phyloP scores from a whole-genome alignment of 2,888 invertebrate genomes.

The Helleia helle region DNA sequence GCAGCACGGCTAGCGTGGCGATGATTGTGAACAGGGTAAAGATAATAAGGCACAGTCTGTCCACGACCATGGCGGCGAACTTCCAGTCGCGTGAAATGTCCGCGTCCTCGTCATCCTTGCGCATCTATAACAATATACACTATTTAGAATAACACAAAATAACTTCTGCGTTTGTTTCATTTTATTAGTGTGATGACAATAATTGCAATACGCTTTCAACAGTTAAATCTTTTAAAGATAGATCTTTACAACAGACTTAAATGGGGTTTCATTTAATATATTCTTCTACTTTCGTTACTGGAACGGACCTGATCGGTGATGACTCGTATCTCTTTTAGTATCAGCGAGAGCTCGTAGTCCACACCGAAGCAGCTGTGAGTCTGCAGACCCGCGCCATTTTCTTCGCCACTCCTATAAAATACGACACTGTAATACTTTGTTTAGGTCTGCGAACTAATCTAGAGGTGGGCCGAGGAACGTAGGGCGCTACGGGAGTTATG shows the following conservation, averaged over 20 bases:
- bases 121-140: conserved; percentile 76
- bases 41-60: conserved; percentile 99
- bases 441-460: conserved; percentile 52
- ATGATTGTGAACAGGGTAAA: conserved; percentile 99
- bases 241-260: too few species aligned
- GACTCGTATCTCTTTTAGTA: conserved; percentile 94
- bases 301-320: conserved; percentile 88
- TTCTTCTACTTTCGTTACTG: too few species aligned
- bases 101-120: conserved; percentile 94
- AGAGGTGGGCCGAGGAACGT: conserved; percentile 63
- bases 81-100: conserved; percentile 99
- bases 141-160: background rate
- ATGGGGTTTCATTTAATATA: too few species aligned
- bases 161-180: background rate
- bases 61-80: conserved; percentile 99
- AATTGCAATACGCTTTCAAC: too few species aligned
- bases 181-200: too few species aligned
- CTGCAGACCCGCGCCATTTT: conserved; percentile 83
- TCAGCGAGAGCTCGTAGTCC: conserved; percentile 94
- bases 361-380: conserved; percentile 92
- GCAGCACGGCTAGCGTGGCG: conserved; percentile 96
- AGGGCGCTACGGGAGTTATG: conserved; percentile 65
- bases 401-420: conserved; percentile 69
- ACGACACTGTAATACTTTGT: conserved; percentile 21
- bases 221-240: too few species aligned